Evolutionary conservation across 2,888 invertebrate species (phyloP).

Genomic region (Hemithea aestivaria): DNA sequence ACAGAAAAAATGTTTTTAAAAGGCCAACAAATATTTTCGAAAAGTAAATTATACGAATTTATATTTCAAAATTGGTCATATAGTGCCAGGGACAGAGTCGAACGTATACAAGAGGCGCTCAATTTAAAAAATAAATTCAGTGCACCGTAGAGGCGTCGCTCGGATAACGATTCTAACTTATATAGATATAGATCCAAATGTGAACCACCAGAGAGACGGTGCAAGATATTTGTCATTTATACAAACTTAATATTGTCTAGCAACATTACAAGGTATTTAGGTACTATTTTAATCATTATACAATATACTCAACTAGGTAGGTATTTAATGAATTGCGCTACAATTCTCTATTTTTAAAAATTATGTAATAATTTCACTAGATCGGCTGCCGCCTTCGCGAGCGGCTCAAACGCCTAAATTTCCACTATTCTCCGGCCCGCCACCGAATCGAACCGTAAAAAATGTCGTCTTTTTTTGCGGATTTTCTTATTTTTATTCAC

Average conservation of each 20-base stretch:
- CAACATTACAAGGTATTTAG: slow-evolving; percentile 66
- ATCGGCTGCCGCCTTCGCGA: slow-evolving; percentile 24
- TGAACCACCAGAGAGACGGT: slow-evolving; percentile 50
- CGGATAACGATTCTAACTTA: slow-evolving; percentile 11
- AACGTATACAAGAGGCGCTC: too few relatives aligned
- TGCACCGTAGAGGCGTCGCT: slow-evolving; percentile 27
- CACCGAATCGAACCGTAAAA: slow-evolving; percentile 51
- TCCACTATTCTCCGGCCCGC: slow-evolving; percentile 28
- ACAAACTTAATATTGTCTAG: slow-evolving; percentile 72
- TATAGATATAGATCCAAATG: slow-evolving; percentile 16
- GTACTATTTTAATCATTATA: slow-evolving; percentile 56
- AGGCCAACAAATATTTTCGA: too few relatives aligned
- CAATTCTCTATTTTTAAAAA: slow-evolving; percentile 56
- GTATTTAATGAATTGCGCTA: slow-evolving; percentile 67
- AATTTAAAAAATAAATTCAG: slow-evolving; percentile 29
- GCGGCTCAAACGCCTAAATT: slow-evolving; percentile 25
- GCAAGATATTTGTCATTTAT: slow-evolving; percentile 47
- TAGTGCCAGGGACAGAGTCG: too few relatives aligned
- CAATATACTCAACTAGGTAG: slow-evolving; percentile 68
- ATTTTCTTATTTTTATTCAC: slow-evolving; percentile 51
- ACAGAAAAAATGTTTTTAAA: too few relatives aligned
- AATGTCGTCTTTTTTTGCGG: slow-evolving; percentile 58
- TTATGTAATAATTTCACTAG: slow-evolving; percentile 52
- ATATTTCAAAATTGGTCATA: too few relatives aligned
- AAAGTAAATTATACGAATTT: too few relatives aligned